Evolutionary conservation across 2,888 invertebrate genomes (phyloP).

Genomic region (Phyto melanocephala): DNA sequence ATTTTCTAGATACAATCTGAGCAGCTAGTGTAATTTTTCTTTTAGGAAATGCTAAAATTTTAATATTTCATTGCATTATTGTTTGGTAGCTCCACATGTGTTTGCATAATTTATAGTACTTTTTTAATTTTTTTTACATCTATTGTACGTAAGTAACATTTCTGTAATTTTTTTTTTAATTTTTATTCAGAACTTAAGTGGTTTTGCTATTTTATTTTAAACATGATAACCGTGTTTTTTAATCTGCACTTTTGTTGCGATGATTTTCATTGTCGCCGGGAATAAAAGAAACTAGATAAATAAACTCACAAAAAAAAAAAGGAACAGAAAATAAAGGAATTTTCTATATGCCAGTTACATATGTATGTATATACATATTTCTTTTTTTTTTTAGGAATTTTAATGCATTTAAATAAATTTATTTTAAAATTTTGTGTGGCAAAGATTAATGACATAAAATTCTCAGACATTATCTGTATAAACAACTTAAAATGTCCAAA

Average conservation of each 20-base stretch:
- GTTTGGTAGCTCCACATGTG: slow-evolving; percentile 59
- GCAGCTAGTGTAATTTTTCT: background rate
- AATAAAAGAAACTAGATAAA: background rate
- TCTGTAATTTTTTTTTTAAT: slow-evolving; percentile 38
- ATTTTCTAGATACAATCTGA: too few species aligned
- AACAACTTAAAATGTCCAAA: too few species aligned
- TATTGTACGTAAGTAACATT: slow-evolving; percentile 18
- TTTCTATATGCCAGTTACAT: background rate
- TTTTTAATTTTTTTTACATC: background rate
- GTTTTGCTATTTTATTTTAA: slow-evolving; percentile 58
- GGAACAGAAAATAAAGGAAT: background rate
- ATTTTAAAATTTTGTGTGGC: slow-evolving; percentile 1
- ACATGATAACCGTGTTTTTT: slow-evolving; percentile 52
- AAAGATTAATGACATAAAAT: slow-evolving; percentile 6
- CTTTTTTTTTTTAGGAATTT: background rate
- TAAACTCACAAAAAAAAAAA: background rate
- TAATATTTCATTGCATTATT: slow-evolving; percentile 59
- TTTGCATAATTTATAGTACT: slow-evolving; percentile 60
- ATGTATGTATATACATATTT: background rate
- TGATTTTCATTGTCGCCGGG: slow-evolving; percentile 30
- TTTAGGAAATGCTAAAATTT: slow-evolving; percentile 41
- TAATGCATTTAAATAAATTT: slow-evolving; percentile 50
- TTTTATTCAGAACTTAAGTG: slow-evolving; percentile 56
- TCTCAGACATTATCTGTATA: background rate
- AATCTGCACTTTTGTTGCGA: background rate